Evolutionary conservation across 1,140 invertebrate genomes (phyloP).

Genomic region (Drosophila sucinea): DNA sequence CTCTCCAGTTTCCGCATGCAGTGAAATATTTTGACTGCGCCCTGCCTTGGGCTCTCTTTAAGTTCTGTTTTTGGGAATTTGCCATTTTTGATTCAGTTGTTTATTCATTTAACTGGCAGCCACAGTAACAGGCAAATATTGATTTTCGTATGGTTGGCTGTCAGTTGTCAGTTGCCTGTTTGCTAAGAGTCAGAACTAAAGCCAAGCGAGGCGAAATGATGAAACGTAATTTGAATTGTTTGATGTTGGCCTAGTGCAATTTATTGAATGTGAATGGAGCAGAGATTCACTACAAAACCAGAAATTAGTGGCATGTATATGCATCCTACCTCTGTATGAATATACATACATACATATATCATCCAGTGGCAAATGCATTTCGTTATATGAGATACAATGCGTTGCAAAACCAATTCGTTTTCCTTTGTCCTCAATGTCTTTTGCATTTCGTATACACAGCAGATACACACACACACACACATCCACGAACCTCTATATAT

Average conservation of each 20-base stretch:
- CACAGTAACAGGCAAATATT: conserved; percentile 61
- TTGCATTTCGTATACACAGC: conserved; percentile 33
- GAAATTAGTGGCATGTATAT: conserved; percentile 48
- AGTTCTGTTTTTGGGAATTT: conserved; percentile 20
- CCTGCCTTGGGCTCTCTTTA: conserved; percentile 28
- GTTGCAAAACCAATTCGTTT: conserved; percentile 73
- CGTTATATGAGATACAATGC: conserved; percentile 46
- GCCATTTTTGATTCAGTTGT: conserved; percentile 51
- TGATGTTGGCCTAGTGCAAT: conserved; percentile 5
- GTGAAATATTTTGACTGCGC: conserved; percentile 38
- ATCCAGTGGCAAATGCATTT: conserved; percentile 44
- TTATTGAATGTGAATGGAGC: conserved; percentile 7
- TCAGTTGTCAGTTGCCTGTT: conserved; percentile 3
- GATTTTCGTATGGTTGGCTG: conserved; percentile 47
- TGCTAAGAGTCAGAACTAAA: conserved; percentile 29
- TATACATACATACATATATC: background rate
- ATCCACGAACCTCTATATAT: background rate
- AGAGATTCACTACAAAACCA: conserved; percentile 14
- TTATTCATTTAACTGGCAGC: conserved; percentile 63
- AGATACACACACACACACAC: background rate
- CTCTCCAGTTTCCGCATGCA: conserved; percentile 33
- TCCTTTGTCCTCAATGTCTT: conserved; percentile 55
- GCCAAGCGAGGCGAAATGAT: conserved; percentile 33
- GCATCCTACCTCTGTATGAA: background rate
- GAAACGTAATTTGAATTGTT: conserved; percentile 38